Base-by-base conservation (phyloP, 2,113 vertebrate genomes). In the Himantopus leucocephalus region DNA sequence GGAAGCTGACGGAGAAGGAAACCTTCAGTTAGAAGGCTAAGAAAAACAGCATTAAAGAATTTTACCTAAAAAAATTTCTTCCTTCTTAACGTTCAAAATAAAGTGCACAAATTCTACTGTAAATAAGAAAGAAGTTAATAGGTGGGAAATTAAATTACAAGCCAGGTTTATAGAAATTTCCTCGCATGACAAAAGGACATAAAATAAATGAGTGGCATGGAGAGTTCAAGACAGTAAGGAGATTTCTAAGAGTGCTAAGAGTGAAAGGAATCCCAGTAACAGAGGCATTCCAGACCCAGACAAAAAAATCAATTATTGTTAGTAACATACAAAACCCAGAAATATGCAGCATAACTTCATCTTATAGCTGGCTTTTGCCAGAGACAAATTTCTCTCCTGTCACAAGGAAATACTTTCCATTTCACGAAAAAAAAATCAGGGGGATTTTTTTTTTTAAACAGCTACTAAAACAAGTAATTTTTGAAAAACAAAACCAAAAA, bases 401-500 rank as follows among this genome's bases (percentile, higher is more conserved):
- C 60, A 82, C 30, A 88, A 77, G 16, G 19, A 86, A 89, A 56
- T 73, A 76, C 9, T 59, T 73, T 43, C 13, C 8, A 63, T 68
- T 81, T 80, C 18, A 68, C 8, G 1, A 13, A 21, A 45, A 30
- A 53, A 19, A n/a, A 22, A 16, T 0, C 1, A 23, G 62, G 3
- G 4, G 39, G 11, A 41, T 4, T 6, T 22, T 50, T 47, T 47
- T 48, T 48, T 50, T 50, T 87, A 45, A 60, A 78, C 15, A 78
- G 64, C 9, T 45, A 73, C 12, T 34, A 59, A 77, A 83, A 14
- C 10, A 72, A 56, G 4, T 0, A 0, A 43, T 32, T 62, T 85
- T 50, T 79, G 1, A 64, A 72, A 75, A 55, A 48, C 17, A 50
- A 75, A 74, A 21, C 4, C 26, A 30, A 75, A 73, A 79, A 9